These are phyloP conservation scores for Aporrectodea caliginosa DNA, from an alignment of 1,140 invertebrate species.

Conservation along the genomic window DNA sequence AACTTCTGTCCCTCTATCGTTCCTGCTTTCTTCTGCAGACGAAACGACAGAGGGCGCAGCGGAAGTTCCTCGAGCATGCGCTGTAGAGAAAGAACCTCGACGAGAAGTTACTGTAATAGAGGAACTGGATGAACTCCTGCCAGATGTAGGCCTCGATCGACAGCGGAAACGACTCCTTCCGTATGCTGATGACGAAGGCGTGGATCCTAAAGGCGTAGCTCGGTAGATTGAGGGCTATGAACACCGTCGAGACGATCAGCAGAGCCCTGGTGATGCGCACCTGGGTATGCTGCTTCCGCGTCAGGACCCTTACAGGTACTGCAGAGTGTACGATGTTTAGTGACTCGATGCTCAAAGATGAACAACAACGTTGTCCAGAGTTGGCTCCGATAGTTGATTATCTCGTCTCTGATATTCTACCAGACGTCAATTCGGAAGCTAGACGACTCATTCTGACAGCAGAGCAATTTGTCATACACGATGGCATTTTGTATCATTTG, in stretches of 20 bases:
- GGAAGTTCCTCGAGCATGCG: conserved; percentile 73
- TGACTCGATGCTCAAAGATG: neutral
- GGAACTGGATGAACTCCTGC: conserved; percentile 59
- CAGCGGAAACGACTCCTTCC: conserved; percentile 23
- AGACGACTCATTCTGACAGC: neutral
- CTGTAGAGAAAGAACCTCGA: conserved; percentile 81
- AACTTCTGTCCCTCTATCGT: too few relatives aligned
- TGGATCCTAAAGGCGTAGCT: conserved; percentile 43
- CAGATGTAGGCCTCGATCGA: conserved; percentile 42
- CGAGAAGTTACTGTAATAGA: conserved; percentile 75
- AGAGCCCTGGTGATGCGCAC: conserved; percentile 73
- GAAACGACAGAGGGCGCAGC: conserved; percentile 57
- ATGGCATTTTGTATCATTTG: neutral
- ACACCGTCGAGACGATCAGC: conserved; percentile 71
- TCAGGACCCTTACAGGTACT: conserved; percentile 8
- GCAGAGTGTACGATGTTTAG: neutral
- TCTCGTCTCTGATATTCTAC: neutral
- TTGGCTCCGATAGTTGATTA: neutral
- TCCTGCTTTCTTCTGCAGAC: neutral
- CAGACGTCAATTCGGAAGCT: neutral
- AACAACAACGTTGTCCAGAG: neutral
- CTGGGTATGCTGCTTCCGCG: conserved; percentile 56
- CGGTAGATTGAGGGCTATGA: conserved; percentile 71
- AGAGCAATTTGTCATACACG: neutral
- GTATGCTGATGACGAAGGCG: conserved; percentile 38